Conservation (phyloP, 2,797 vertebrate species). For the Erpetoichthys calabaricus region DNA sequence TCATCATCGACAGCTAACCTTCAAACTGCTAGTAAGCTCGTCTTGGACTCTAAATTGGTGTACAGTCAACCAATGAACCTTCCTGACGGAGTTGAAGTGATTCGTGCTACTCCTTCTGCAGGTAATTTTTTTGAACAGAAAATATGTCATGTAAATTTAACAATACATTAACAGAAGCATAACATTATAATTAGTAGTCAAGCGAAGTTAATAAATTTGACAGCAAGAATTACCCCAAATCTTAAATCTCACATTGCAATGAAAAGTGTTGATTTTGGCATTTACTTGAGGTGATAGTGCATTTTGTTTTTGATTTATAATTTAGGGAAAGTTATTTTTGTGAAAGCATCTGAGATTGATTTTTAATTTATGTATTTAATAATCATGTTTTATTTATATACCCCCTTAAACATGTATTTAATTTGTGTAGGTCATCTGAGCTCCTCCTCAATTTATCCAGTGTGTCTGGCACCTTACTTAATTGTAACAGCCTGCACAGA, state of each 20-base stretch:
- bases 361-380: too few relatives aligned
- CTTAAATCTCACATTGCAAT: too few relatives aligned
- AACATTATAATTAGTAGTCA: not conserved
- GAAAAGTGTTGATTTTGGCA: too few relatives aligned
- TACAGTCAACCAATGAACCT: constrained; percentile 80
- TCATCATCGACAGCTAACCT: constrained; percentile 93
- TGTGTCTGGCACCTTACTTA: constrained; percentile 91
- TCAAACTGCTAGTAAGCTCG: constrained; percentile 93
- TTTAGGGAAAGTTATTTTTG: too few relatives aligned
- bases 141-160: too few relatives aligned
- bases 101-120: constrained; percentile 91
- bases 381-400: too few relatives aligned
- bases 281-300: too few relatives aligned
- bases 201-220: too few relatives aligned
- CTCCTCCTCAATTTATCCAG: constrained; percentile 95
- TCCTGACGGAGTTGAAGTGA: constrained; percentile 78
- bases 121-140: constrained; percentile 39
- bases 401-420: constrained; percentile 1
- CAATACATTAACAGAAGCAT: too few relatives aligned
- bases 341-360: too few relatives aligned
- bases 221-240: too few relatives aligned
- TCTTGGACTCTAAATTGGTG: constrained; percentile 86
- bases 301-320: too few relatives aligned
- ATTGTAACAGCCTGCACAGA: constrained; percentile 93
- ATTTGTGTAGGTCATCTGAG: constrained; percentile 77